Evolutionary conservation across 2,797 vertebrate species (phyloP), one percentile per base, ranked within the genome.

Genomic region (Aphelocoma californica): DNA sequence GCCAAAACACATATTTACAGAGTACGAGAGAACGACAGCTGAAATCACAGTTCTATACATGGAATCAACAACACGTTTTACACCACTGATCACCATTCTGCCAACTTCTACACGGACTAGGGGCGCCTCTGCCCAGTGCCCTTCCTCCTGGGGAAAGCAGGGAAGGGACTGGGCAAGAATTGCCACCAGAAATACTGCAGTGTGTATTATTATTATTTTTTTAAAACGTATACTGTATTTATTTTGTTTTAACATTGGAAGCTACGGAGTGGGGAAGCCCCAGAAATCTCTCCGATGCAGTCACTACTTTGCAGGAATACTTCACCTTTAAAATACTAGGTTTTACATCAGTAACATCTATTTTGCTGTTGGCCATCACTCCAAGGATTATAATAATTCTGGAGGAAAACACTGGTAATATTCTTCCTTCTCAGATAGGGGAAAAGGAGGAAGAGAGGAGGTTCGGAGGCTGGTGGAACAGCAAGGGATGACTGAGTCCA

Each of bases 31-130:
- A 97, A 97, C 96, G 91, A 97, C 97, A 97, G 97, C 97, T 97
- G 97, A 95, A 97, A 97, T 97, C 97, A 97, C 97, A 97, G 97
- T 95, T 97, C 97, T 97, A 97, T 96, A 97, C 97, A 97, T 96
- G 96, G 96, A 97, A 96, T 97, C 94, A 97, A 97, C 97, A 96
- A 94, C 97, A 97, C 97, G 58, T 81, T 96, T 96, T 96, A 97
- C 97, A 97, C 96, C 96, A 97, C 94, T 78, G 88, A 97, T 96
- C 94, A 97, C 93, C 97, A 96, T 97, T 97, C 93, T 96, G 97
- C 96, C 96, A 96, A 97, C 93, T 96, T 95, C 96, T 96, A 97
- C 97, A 96, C 56, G 54, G 96, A 97, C 86, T 86, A 70, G 93
- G 94, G 93, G 95, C 77, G 6, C 88, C 77, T 85, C 96, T 91